Base-by-base conservation (phyloP, 2,113 vertebrate genomes). In the Camarhynchus parvulus region DNA sequence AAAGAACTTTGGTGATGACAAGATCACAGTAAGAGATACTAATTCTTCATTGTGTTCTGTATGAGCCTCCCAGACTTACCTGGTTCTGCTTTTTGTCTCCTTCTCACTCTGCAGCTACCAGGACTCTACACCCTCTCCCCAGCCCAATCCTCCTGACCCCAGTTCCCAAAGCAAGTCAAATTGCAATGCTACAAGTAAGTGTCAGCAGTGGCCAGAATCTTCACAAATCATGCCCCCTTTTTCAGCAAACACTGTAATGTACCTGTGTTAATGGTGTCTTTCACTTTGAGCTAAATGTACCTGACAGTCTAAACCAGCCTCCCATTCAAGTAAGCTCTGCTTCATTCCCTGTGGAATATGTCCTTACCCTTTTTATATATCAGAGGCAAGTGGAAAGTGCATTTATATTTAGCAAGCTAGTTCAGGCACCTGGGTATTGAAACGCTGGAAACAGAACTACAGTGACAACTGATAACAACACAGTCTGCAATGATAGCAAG, bases 21-120 rank as follows among this genome's bases (percentile, higher is more conserved):
- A 61, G 30, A 74, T 39, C 22, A 49, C 0, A 0, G 9, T 64
- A 61, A 79, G 35, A 78, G 24, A 50, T 5, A n/a, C 7, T 10
- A 68, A 42, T 30, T 24, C 41, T 85, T 85, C 55, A 62, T 23
- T 46, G 64, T 80, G n/a, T 24, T 90, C 61, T 87, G 52, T 55
- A 44, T 3, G 22, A 16, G 35, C 61, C 19, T 55, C 15, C 16
- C 28, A 85, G 30, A 41, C 15, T 74, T 49, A 62, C 1, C 23
- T 42, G 10, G 21, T 67, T 87, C 49, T 85, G 28, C 17, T 77
- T 87, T 69, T 47, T 68, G 24, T 20, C n/a, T 78, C 3, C 5
- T 24, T 2, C 37, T 35, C 24, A 28, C 10, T 42, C 35, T 52
- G 35, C 62, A 86, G 31, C 13, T 44, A 76, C 27, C 21, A 64